Conservation (phyloP, 35 echinoderm and acorn worm species). For the Apostichopus californicus region DNA sequence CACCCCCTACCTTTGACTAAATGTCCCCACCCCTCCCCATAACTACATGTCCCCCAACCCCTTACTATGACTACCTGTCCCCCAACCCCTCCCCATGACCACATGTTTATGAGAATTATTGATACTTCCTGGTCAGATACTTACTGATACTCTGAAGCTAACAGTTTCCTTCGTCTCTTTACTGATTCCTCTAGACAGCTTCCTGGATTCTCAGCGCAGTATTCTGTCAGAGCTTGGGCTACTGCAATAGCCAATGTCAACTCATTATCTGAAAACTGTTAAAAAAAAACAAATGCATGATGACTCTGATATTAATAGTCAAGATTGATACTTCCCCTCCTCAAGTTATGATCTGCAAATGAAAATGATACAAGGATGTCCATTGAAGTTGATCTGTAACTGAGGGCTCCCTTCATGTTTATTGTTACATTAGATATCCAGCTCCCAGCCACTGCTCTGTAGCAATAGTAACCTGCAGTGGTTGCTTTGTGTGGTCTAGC, state of each 20-base stretch:
- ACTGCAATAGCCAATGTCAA: neutral
- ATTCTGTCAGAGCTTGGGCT: neutral
- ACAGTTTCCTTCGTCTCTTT: neutral
- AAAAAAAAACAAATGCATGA: neutral
- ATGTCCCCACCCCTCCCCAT: too few species aligned
- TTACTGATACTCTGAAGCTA: conserved; percentile 17
- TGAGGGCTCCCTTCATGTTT: neutral
- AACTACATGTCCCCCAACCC: too few species aligned
- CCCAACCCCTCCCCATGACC: too few species aligned
- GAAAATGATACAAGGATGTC: neutral
- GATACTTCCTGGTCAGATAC: neutral
- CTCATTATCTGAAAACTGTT: neutral
- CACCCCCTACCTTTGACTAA: too few species aligned
- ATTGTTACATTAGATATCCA: neutral
- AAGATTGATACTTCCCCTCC: neutral
- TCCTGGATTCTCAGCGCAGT: neutral
- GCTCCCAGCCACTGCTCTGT: too few species aligned
- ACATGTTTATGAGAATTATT: too few species aligned
- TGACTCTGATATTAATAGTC: too few species aligned
- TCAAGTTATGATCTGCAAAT: neutral
- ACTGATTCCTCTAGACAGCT: neutral
- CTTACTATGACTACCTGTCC: too few species aligned
- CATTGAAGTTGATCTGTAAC: neutral
- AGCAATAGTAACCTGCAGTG: too few species aligned
- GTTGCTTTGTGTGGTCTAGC: too few species aligned